Percentiles rank a stretch among this genome's conserved stretches.
These are phyloP conservation scores for Ostrea edulis DNA, from an alignment of 1,140 invertebrate genomes.

Conservation along the genomic window DNA sequence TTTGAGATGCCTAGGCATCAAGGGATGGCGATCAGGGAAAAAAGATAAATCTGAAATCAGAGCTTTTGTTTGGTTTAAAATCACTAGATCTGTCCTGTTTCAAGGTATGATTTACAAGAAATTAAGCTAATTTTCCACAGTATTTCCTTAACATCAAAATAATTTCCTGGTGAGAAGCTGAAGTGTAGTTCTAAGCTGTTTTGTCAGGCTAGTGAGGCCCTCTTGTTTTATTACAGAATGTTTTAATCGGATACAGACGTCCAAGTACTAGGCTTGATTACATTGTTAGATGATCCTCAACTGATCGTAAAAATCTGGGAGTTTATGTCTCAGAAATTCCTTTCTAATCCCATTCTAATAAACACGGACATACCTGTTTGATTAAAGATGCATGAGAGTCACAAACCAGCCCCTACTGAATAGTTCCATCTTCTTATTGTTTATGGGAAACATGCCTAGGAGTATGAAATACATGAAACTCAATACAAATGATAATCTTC, in stretches of 20 bases:
- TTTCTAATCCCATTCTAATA: conserved; percentile 37
- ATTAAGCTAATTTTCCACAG: conserved; percentile 28
- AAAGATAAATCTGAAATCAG: too few relatives aligned
- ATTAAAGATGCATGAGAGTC: conserved; percentile 6
- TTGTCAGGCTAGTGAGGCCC: not conserved
- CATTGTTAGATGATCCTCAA: conserved; percentile 16
- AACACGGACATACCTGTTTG: conserved; percentile 18
- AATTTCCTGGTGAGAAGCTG: not conserved
- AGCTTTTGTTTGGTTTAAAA: too few relatives aligned
- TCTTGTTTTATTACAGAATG: not conserved
- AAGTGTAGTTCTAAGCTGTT: not conserved
- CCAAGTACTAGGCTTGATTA: conserved; percentile 1
- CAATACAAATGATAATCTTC: not conserved
- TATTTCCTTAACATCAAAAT: not conserved
- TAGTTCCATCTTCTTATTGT: not conserved
- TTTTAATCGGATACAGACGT: conserved; percentile 18
- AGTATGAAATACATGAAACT: not conserved
- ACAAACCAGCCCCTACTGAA: not conserved
- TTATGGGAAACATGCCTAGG: conserved; percentile 15
- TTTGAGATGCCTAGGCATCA: too few relatives aligned
- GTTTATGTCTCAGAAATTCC: conserved; percentile 28
- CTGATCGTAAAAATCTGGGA: conserved; percentile 9
- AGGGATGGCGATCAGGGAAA: too few relatives aligned
- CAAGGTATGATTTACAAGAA: not conserved
- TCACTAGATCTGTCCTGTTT: too few relatives aligned